These are phyloP conservation scores for Odontocerum albicorne DNA, from an alignment of 2,888 invertebrate species.

Conservation along the genomic window DNA sequence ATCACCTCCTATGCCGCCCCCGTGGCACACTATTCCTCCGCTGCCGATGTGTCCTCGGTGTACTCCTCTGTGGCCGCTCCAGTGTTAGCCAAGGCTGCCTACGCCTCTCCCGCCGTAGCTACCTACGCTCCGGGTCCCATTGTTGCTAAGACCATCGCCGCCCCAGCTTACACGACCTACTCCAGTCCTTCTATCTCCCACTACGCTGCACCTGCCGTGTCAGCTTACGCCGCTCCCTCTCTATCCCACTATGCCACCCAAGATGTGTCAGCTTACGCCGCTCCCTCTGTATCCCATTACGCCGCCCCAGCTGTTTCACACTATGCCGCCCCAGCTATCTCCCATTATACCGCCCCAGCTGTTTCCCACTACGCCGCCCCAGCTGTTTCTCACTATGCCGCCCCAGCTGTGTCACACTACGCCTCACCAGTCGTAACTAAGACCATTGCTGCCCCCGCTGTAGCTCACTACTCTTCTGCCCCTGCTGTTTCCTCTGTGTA, in stretches of 20 bases:
- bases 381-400: slow-evolving; percentile 23
- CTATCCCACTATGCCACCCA: slow-evolving; percentile 23
- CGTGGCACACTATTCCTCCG: slow-evolving; percentile 52
- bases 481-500: slow-evolving; percentile 37
- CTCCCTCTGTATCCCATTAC: no score
- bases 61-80: slow-evolving; percentile 38
- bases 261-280: slow-evolving; percentile 37
- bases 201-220: slow-evolving; percentile 38
- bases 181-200: slow-evolving; percentile 40
- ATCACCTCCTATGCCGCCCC: slow-evolving; percentile 42
- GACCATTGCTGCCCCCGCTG: slow-evolving; percentile 37
- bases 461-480: slow-evolving; percentile 35
- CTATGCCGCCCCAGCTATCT: slow-evolving; percentile 41
- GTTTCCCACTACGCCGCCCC: slow-evolving; percentile 36
- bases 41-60: slow-evolving; percentile 38
- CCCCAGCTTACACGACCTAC: slow-evolving; percentile 38
- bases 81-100: slow-evolving; percentile 39
- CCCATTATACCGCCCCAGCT: slow-evolving; percentile 36
- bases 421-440: slow-evolving; percentile 7
- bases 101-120: slow-evolving; percentile 39
- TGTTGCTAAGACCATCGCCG: slow-evolving; percentile 39
- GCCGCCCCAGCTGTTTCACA: slow-evolving; percentile 38
- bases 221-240: slow-evolving; percentile 36
- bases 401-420: slow-evolving; percentile 7
- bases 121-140: slow-evolving; percentile 42